Evolutionary conservation across 1,140 invertebrate species (phyloP).

Genomic region (Aphaenogaster floridana): DNA sequence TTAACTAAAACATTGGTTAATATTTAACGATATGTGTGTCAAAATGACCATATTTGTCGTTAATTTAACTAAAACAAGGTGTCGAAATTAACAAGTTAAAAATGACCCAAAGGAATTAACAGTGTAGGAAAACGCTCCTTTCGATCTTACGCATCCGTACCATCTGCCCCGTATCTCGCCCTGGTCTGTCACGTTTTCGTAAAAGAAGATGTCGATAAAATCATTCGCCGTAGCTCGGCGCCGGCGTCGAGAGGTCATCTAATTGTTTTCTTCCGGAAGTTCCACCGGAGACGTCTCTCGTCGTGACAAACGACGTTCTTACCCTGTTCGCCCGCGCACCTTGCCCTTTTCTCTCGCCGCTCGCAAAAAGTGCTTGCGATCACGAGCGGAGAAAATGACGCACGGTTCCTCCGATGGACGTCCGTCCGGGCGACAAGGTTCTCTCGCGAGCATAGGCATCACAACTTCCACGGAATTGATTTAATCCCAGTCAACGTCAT

Average conservation of each 20-base stretch:
- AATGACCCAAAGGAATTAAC: too few relatives aligned
- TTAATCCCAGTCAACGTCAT: constrained; percentile 53
- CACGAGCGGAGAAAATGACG: constrained; percentile 22
- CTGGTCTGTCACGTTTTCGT: constrained; percentile 10
- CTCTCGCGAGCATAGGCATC: constrained; percentile 36
- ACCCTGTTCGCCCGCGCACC: background rate
- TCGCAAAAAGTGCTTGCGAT: constrained; percentile 39
- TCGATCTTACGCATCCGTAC: constrained; percentile 56
- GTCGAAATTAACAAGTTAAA: too few relatives aligned
- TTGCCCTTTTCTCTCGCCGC: constrained; percentile 6
- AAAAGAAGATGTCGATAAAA: constrained; percentile 68
- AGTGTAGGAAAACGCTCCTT: background rate
- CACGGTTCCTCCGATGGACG: background rate
- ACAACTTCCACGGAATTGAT: constrained; percentile 49
- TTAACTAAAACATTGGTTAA: too few relatives aligned
- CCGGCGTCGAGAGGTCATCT: constrained; percentile 69
- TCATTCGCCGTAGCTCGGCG: constrained; percentile 53
- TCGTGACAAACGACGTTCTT: constrained; percentile 65
- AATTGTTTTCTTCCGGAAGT: constrained; percentile 70
- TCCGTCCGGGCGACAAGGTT: background rate
- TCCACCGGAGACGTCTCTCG: constrained; percentile 27
- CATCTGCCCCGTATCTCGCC: constrained; percentile 62
- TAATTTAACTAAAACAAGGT: too few relatives aligned
- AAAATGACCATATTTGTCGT: too few relatives aligned
- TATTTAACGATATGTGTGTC: too few relatives aligned